Base-by-base conservation (phyloP, 1,140 invertebrate species). In the Spodoptera frugiperda region DNA sequence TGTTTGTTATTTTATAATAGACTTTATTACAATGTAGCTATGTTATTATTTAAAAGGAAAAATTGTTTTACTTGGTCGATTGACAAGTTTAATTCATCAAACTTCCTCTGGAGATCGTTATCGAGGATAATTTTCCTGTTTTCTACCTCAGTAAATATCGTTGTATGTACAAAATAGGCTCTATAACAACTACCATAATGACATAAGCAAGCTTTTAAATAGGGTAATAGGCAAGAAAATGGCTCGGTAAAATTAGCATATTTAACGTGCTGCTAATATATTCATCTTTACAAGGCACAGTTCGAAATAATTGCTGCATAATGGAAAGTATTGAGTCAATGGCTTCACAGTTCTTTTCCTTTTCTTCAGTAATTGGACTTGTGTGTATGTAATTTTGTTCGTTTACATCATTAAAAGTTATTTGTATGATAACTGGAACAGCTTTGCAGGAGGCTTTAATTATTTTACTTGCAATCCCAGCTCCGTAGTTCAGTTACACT, bases 151-250 rank as follows among this genome's bases (percentile, higher is more conserved):
- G 2, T 3, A 25, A 4, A 25, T 25, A 25, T 25, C 25, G 5
- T 25, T 25, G 10, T 46, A 39, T 5, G n/a, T 12, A 19, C 17
- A 44, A 48, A 19, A 48, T 10, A 5, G 44, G n/a, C 48, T 65
- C 14, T 65, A 17, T 65, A 65, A 48, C 17, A n/a, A 25, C 15
- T 48, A 14, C 17, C 15, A 65, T 65, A 48, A 63, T 65, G 9
- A 10, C 39, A 14, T 19, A 21, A 21, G 6, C 19, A 21, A 12
- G 33, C 61, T 65, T 39, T 21, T 19, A 65, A 14, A 21, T 67
- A 67, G 63, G 44, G 19, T 67, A 67, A 67, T 67, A 39, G 63
- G 63, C 44, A 49, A 14, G 44, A 67, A 63, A 44, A 67, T 63
- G 5, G 15, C 19, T 19, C 15, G 63, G 17, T 48, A 65, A 65